Percentiles rank a stretch among this genome's conserved stretches.
phyloP scores from a whole-genome alignment of 2,113 vertebrate species.

The Osmerus mordax region DNA sequence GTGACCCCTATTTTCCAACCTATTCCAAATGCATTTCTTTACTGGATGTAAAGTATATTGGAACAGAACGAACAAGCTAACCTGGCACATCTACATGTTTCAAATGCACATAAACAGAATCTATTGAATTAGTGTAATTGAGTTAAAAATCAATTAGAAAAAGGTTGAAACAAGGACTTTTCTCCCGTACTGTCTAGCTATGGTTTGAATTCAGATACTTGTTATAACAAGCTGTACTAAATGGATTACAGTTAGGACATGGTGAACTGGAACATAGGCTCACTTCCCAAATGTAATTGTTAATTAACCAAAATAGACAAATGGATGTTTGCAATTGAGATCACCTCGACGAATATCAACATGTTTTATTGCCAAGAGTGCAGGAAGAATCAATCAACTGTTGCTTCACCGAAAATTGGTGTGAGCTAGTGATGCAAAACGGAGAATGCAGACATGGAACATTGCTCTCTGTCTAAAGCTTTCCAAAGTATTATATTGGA shows the following conservation, averaged over 20 bases:
- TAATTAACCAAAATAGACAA: constrained; percentile 39
- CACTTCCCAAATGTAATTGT: constrained; percentile 23
- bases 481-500: constrained; percentile 5
- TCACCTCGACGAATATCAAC: not conserved
- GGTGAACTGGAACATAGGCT: constrained; percentile 18
- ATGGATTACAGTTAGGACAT: constrained; percentile 23
- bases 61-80: too few relatives aligned
- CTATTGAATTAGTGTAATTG: too few relatives aligned
- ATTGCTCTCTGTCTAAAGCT: too few relatives aligned
- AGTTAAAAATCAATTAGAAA: not conserved
- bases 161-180: not conserved
- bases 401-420: constrained; percentile 2
- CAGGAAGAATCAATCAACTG: constrained; percentile 4
- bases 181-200: not conserved
- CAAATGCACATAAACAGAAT: too few relatives aligned
- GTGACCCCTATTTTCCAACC: too few relatives aligned
- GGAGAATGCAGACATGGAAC: not conserved
- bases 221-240: constrained; percentile 3
- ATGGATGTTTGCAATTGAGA: constrained; percentile 12
- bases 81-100: too few relatives aligned
- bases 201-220: constrained; percentile 19
- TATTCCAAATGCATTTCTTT: too few relatives aligned
- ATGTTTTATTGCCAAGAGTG: not conserved
- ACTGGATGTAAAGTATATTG: too few relatives aligned
- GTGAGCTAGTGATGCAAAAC: not conserved